Evolutionary conservation across 2,888 invertebrate genomes (phyloP).

Genomic region (Macaria liturata): DNA sequence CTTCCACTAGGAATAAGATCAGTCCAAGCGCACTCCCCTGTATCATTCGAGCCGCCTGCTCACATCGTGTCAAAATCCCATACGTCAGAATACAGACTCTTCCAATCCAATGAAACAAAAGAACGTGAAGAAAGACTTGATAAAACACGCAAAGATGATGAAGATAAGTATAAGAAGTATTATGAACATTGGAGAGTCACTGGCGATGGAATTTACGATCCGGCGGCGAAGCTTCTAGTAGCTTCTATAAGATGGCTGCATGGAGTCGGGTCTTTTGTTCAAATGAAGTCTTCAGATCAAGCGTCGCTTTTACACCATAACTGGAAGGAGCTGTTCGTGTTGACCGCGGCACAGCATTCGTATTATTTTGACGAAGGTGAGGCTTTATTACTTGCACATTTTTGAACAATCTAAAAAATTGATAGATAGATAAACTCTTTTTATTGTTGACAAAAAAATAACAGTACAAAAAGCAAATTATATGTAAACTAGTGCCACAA

Average conservation of each 20-base stretch:
- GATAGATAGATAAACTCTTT: too few relatives aligned
- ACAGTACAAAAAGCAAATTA: too few relatives aligned
- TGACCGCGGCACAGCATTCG: constrained; percentile 92
- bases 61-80: constrained; percentile 53
- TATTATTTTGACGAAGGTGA: constrained; percentile 88
- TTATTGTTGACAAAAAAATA: too few relatives aligned
- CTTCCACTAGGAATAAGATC: constrained; percentile 6
- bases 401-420: too few relatives aligned
- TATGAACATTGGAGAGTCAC: constrained; percentile 67
- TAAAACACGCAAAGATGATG: constrained; percentile 38
- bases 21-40: constrained; percentile 37
- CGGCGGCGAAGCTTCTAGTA: constrained; percentile 90
- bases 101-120: constrained; percentile 33
- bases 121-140: constrained; percentile 34
- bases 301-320: constrained; percentile 88
- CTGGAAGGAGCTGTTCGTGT: constrained; percentile 92
- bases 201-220: constrained; percentile 81
- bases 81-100: constrained; percentile 29
- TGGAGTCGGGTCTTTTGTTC: constrained; percentile 89
- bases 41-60: constrained; percentile 54
- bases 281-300: constrained; percentile 86
- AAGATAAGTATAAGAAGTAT: constrained; percentile 24
- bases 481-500: too few relatives aligned
- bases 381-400: not conserved
- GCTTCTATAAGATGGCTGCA: constrained; percentile 91